Evolutionary conservation across 1,140 invertebrate species (phyloP).

Genomic region (Magallana ariakensis): DNA sequence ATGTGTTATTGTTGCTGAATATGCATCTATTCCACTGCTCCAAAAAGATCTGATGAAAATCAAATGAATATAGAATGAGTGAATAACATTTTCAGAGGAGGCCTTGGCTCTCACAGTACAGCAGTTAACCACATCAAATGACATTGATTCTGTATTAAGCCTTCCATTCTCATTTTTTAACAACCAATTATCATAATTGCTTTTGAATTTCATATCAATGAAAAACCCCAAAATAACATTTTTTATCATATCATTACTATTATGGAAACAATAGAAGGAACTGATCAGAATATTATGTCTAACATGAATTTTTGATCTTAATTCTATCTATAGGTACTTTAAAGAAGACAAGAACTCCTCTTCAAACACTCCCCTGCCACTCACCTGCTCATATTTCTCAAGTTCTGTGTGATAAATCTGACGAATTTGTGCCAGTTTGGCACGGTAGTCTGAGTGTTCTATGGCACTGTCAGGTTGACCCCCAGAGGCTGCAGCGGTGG

Average conservation of each 20-base stretch:
- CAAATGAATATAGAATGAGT: slow-evolving; percentile 6
- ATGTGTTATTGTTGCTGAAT: background rate
- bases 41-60: slow-evolving; percentile 7
- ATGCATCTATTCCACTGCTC: slow-evolving; percentile 30
- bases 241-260: background rate
- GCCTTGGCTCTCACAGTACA: slow-evolving; percentile 24
- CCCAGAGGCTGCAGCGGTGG: slow-evolving; percentile 90
- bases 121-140: slow-evolving; percentile 17
- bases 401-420: slow-evolving; percentile 99
- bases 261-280: background rate
- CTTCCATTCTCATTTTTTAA: background rate
- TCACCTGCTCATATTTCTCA: slow-evolving; percentile 98
- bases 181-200: slow-evolving; percentile 27
- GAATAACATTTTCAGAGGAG: slow-evolving; percentile 3
- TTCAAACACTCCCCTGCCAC: slow-evolving; percentile 24
- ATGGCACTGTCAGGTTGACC: slow-evolving; percentile 90
- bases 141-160: background rate
- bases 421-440: slow-evolving; percentile 99
- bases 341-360: slow-evolving; percentile 26
- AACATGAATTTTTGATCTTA: background rate
- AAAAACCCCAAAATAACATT: no score
- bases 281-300: background rate
- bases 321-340: background rate
- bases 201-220: background rate
- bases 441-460: slow-evolving; percentile 99